phyloP scores from a whole-genome alignment of 1,140 invertebrate species.

The Tribolium castaneum region DNA sequence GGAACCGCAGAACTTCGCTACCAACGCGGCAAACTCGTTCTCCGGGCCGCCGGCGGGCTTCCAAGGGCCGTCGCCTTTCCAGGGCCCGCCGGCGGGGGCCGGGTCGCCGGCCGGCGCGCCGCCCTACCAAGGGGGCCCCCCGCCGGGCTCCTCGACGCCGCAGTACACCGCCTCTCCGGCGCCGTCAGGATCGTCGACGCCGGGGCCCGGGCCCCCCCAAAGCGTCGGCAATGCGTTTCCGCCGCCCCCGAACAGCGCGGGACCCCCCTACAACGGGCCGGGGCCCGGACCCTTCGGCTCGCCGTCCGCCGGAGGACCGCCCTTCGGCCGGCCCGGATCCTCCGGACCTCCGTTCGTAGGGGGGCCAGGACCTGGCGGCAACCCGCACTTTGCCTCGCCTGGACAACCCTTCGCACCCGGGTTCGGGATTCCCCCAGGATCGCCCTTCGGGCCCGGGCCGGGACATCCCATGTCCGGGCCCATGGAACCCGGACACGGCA shows the following conservation, averaged over 20 bases:
- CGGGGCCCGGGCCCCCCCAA: conserved; percentile 74
- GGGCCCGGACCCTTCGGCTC: conserved; percentile 71
- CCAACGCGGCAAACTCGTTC: conserved; percentile 69
- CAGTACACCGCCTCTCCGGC: conserved; percentile 81
- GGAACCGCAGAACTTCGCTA: conserved; percentile 71
- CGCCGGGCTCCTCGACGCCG: conserved; percentile 77
- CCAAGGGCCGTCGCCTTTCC: conserved; percentile 71
- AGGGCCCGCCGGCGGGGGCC: conserved; percentile 72
- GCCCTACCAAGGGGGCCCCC: conserved; percentile 74
- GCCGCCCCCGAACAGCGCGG: conserved; percentile 71
- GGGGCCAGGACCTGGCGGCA: conserved; percentile 68
- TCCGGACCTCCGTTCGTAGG: conserved; percentile 76
- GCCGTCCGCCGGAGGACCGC: conserved; percentile 71
- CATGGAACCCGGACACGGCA: conserved; percentile 71
- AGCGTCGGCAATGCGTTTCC: conserved; percentile 71
- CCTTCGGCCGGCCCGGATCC: conserved; percentile 75
- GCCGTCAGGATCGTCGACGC: conserved; percentile 80
- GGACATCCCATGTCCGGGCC: conserved; percentile 72
- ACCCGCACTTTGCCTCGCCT: conserved; percentile 73
- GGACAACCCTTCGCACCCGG: conserved; percentile 72
- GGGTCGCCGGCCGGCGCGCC: conserved; percentile 73
- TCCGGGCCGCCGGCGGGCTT: conserved; percentile 70
- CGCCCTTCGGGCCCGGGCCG: conserved; percentile 73
- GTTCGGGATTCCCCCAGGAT: conserved; percentile 77
- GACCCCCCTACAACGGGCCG: conserved; percentile 74